Percentiles rank a stretch among this genome's conserved stretches.
Evolutionary conservation across 2,113 vertebrate species (phyloP).

Genomic region (Isichthys henryi): DNA sequence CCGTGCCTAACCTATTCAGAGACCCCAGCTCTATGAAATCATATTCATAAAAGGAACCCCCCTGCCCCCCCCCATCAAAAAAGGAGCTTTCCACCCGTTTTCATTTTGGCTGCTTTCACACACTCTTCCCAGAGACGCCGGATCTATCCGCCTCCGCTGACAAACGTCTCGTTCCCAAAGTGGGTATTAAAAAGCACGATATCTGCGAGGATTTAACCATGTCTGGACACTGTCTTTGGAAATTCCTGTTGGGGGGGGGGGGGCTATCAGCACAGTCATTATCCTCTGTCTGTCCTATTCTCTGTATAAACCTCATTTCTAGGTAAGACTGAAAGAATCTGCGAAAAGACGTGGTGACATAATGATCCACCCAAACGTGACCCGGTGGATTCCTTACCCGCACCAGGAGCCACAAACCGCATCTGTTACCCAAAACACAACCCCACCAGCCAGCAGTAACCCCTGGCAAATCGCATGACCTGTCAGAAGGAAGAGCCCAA

Average conservation of each 20-base stretch:
- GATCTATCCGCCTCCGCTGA: neutral
- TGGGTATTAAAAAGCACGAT: neutral
- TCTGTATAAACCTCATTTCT: neutral
- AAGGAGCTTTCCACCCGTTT: neutral
- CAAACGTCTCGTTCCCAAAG: neutral
- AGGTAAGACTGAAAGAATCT: neutral
- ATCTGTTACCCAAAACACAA: neutral
- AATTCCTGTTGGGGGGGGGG: neutral
- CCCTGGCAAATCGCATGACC: neutral
- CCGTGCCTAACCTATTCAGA: conserved; percentile 44
- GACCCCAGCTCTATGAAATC: conserved; percentile 36
- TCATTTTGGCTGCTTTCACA: neutral
- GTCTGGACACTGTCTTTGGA: neutral
- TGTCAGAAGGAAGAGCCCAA: neutral
- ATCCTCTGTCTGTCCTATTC: neutral
- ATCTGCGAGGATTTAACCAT: neutral
- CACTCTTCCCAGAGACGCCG: neutral
- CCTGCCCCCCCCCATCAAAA: neutral
- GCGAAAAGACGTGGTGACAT: neutral
- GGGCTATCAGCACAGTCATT: neutral
- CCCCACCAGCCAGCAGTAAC: neutral
- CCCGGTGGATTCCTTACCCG: neutral
- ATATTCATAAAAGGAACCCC: conserved; percentile 33
- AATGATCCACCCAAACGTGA: neutral
- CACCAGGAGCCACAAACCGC: neutral